These are phyloP conservation scores for Drosophila hawaiiensis DNA, from an alignment of 2,888 invertebrate species.

Conservation along the genomic window DNA sequence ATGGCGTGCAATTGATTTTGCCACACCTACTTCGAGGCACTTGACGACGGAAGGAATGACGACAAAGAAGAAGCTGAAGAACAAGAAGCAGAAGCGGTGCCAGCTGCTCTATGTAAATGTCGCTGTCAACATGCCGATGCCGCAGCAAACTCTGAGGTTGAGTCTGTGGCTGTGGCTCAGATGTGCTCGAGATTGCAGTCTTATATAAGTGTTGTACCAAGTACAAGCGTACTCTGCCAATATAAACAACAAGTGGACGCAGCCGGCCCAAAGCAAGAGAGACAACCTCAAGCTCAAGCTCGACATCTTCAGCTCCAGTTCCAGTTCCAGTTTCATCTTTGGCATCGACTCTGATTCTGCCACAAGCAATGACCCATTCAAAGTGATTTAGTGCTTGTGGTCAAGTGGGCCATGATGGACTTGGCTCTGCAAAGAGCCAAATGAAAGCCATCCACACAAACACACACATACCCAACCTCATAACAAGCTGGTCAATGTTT, in stretches of 20 bases:
- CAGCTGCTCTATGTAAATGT: constrained; percentile 69
- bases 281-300: constrained; percentile 1
- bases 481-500: constrained; percentile 17
- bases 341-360: constrained; percentile 20
- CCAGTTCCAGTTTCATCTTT: background rate
- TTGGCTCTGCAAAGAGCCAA: constrained; percentile 51
- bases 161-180: background rate
- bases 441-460: constrained; percentile 41
- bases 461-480: constrained; percentile 1
- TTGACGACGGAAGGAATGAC: constrained; percentile 28
- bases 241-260: constrained; percentile 69
- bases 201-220: constrained; percentile 15
- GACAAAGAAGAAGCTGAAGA: constrained; percentile 2
- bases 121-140: constrained; percentile 65
- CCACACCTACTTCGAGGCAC: constrained; percentile 51
- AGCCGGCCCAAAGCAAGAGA: background rate
- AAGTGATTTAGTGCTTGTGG: constrained; percentile 76
- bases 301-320: constrained; percentile 8
- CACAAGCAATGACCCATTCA: constrained; percentile 56
- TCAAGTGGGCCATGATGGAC: constrained; percentile 77
- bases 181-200: constrained; percentile 42
- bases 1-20: constrained; percentile 76
- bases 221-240: constrained; percentile 57
- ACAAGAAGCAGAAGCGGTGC: constrained; percentile 5
- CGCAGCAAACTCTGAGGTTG: background rate